phyloP scores from a whole-genome alignment of 2,113 vertebrate genomes.

The Eulemur macaco region DNA sequence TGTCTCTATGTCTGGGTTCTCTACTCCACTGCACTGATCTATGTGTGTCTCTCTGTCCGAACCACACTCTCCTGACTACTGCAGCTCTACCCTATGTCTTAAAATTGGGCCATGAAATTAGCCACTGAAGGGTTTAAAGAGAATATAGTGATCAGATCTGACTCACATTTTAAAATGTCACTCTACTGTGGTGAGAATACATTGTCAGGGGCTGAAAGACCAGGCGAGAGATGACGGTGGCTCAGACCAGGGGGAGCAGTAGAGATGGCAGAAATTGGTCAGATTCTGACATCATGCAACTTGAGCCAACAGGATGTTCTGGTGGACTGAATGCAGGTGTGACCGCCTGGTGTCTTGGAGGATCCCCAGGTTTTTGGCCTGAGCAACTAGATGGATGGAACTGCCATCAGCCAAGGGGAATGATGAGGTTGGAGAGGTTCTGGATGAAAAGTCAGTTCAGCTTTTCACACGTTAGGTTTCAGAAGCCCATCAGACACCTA shows the following conservation, averaged over 20 bases:
- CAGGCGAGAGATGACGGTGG: neutral
- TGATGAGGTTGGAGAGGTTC: fast-evolving
- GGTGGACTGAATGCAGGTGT: neutral
- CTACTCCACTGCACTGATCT: neutral
- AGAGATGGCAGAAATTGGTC: neutral
- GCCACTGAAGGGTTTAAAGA: neutral
- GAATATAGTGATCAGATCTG: neutral
- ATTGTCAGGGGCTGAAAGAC: too few relatives aligned
- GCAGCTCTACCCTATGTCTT: neutral
- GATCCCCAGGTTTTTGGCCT: neutral
- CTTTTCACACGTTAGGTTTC: neutral
- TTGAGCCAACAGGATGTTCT: neutral
- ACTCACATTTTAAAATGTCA: neutral
- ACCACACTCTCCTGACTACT: neutral
- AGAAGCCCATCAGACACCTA: neutral
- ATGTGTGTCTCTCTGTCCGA: neutral
- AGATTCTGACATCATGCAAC: neutral
- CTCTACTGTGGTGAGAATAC: neutral
- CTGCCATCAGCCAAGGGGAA: neutral
- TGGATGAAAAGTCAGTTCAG: neutral
- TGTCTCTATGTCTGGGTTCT: neutral
- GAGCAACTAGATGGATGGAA: too few relatives aligned
- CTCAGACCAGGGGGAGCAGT: neutral
- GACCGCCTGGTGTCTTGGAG: neutral
- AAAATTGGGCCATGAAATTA: neutral